phyloP scores from a whole-genome alignment of 2,888 invertebrate species.

The Eurois occulta region DNA sequence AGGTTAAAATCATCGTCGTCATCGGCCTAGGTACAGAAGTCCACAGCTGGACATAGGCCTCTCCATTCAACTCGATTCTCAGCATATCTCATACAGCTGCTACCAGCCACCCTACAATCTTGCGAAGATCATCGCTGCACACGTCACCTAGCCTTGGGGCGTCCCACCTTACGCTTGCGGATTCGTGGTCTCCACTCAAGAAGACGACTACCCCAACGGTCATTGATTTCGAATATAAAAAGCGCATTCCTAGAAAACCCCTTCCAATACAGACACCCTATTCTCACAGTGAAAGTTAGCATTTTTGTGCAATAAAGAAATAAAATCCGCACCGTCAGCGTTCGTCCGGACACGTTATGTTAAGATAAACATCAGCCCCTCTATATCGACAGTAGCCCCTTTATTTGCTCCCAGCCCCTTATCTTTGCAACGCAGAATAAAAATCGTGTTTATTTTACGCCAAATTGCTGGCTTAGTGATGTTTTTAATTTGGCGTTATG shows the following conservation, averaged over 20 bases:
- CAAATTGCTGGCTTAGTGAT: constrained; percentile 64
- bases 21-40: neutral
- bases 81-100: neutral
- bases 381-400: constrained; percentile 67
- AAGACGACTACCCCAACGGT: neutral
- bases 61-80: too few species aligned
- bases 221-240: neutral
- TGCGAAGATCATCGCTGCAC: neutral
- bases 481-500: constrained; percentile 66
- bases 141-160: neutral
- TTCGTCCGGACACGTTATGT: constrained; percentile 72
- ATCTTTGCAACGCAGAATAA: constrained; percentile 78
- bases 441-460: constrained; percentile 76
- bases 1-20: too few species aligned
- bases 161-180: neutral
- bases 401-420: constrained; percentile 72
- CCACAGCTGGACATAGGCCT: neutral
- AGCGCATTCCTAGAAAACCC: neutral
- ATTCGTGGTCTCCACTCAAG: neutral
- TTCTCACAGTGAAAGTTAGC: constrained; percentile 79
- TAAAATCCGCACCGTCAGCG: constrained; percentile 85
- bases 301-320: constrained; percentile 89
- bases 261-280: constrained; percentile 66
- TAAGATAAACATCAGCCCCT: constrained; percentile 77
- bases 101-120: neutral